Conservation (phyloP, 2,113 vertebrate genomes). For the Nycticorax nycticorax region DNA sequence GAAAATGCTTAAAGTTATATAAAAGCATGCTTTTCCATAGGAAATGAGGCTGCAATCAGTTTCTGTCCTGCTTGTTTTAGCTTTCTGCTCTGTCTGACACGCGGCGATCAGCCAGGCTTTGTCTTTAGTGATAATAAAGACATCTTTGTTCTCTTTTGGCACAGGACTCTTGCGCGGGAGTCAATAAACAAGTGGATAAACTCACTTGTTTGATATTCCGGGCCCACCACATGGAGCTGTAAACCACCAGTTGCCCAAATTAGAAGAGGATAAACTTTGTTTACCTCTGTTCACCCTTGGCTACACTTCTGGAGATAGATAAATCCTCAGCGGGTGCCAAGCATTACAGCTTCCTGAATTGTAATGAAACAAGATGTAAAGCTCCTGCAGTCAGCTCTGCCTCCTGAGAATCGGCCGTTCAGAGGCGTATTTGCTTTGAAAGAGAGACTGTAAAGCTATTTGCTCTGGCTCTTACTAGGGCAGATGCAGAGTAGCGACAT, state of each 20-base stretch:
- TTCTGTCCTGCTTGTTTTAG: background rate
- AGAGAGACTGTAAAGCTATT: background rate
- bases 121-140: background rate
- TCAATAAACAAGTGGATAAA: background rate
- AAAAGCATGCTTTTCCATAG: background rate
- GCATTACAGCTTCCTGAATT: background rate
- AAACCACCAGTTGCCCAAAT: background rate
- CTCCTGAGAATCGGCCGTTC: background rate
- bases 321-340: background rate
- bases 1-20: background rate
- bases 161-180: fast-evolving
- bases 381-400: background rate
- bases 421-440: background rate
- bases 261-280: background rate
- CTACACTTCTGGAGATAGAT: background rate
- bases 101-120: background rate
- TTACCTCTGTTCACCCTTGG: background rate
- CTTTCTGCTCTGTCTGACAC: background rate
- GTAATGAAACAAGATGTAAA: background rate
- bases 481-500: background rate
- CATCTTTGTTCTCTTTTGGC: background rate
- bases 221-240: background rate
- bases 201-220: background rate
- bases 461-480: background rate
- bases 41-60: background rate